Evolutionary conservation across 2,888 invertebrate species (phyloP).

Genomic region (Tiliacea citrago): DNA sequence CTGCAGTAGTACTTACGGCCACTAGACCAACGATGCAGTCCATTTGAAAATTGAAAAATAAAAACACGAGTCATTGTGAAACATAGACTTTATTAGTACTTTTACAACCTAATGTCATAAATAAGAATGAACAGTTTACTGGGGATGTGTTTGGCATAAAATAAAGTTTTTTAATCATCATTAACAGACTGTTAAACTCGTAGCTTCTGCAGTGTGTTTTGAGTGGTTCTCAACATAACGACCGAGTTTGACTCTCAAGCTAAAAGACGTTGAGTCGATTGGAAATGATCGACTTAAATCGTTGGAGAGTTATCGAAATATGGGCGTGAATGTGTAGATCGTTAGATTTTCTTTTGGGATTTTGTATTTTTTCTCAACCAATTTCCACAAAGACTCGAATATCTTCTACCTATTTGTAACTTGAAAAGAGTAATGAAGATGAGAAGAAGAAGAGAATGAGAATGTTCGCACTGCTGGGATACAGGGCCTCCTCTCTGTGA

Average conservation of each 20-base stretch:
- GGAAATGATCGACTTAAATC: conserved; percentile 32
- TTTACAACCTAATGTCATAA: conserved; percentile 48
- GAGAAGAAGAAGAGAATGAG: no score
- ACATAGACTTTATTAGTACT: conserved; percentile 22
- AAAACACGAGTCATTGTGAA: neutral
- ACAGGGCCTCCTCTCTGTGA: no score
- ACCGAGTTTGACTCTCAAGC: conserved; percentile 28
- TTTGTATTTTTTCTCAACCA: neutral
- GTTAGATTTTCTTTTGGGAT: neutral
- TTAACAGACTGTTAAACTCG: conserved; percentile 53
- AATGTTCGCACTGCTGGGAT: no score
- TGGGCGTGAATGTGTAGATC: neutral
- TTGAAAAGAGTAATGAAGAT: no score
- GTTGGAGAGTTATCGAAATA: conserved; percentile 6
- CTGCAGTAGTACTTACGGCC: neutral
- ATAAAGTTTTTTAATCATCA: conserved; percentile 70
- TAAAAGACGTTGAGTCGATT: conserved; percentile 16
- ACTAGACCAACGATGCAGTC: neutral
- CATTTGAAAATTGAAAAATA: conserved; percentile 11
- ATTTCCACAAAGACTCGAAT: neutral
- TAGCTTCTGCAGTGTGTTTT: conserved; percentile 9
- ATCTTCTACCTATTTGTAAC: no score
- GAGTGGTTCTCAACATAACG: conserved; percentile 16
- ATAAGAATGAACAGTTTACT: conserved; percentile 47
- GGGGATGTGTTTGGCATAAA: conserved; percentile 51